Percentiles rank a stretch among this genome's conserved stretches.
Evolutionary conservation across 37 sponge, comb jelly and placozoan species (phyloP).

Genomic region (Bolinopsis microptera): DNA sequence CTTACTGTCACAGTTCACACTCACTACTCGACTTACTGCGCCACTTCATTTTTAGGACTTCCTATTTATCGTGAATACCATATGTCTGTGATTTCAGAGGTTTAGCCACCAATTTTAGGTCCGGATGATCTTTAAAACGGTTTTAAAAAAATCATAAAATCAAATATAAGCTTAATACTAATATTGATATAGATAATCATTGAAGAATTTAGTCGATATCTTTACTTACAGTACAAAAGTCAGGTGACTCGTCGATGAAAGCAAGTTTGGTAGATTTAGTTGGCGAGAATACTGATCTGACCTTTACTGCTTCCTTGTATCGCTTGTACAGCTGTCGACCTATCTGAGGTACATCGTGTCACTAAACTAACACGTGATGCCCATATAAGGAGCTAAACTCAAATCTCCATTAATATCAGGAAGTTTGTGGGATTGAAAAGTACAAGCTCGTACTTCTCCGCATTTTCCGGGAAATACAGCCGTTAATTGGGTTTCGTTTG

Average conservation of each 20-base stretch:
- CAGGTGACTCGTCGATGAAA: conserved; percentile 44
- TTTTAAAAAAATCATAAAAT: no score
- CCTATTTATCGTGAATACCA: no score
- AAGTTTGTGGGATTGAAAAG: not conserved
- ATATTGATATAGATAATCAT: no score
- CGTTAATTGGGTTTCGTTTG: not conserved
- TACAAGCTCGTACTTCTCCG: not conserved
- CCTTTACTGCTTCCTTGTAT: conserved; percentile 24
- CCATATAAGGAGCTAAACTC: not conserved
- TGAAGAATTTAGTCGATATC: no score
- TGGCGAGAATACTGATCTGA: conserved; percentile 19
- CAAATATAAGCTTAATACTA: no score
- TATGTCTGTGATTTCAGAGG: no score
- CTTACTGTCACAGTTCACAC: no score
- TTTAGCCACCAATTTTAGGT: no score
- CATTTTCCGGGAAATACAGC: not conserved
- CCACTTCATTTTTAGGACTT: no score
- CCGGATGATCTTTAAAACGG: no score
- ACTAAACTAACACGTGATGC: no score
- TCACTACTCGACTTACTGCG: no score
- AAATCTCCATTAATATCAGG: not conserved
- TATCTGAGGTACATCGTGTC: not conserved
- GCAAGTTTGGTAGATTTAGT: not conserved
- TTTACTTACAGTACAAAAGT: conserved; percentile 20
- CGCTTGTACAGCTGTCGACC: not conserved